A percentile compares a stretch with the other conserved stretches of the same genome.
These are phyloP conservation scores for Onchidella celtica DNA, from an alignment of 2,888 invertebrate species.

Conservation along the genomic window DNA sequence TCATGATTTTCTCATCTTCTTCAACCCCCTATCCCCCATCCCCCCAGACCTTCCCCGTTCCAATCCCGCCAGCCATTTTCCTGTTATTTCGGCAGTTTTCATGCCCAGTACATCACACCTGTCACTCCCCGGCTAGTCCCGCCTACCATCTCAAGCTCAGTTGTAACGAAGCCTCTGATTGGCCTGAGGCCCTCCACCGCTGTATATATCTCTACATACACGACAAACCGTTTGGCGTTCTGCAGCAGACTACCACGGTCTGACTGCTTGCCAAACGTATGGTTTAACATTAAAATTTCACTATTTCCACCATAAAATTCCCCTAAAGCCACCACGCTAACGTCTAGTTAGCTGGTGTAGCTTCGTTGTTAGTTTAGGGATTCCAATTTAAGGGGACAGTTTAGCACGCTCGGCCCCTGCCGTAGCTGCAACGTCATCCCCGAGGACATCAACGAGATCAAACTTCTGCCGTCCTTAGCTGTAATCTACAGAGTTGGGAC, in stretches of 20 bases:
- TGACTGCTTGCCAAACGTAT: constrained; percentile 25
- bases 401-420: background rate
- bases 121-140: constrained; percentile 18
- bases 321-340: constrained; percentile 25
- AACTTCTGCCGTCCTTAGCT: constrained; percentile 29
- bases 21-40: background rate
- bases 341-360: constrained; percentile 27
- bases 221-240: background rate
- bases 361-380: background rate
- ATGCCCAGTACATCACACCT: background rate
- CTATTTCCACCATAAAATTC: background rate
- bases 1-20: background rate
- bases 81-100: background rate
- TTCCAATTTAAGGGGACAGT: background rate
- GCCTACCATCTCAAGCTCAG: background rate
- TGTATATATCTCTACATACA: background rate
- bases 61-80: background rate
- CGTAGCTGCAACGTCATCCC: background rate
- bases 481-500: constrained; percentile 44
- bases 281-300: background rate
- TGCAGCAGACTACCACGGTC: constrained; percentile 35
- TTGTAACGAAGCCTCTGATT: constrained; percentile 7
- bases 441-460: background rate
- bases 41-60: background rate
- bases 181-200: background rate